Evolutionary conservation across 2,797 vertebrate species (phyloP), one percentile per base, ranked within the genome.

Genomic region (Lagodon rhomboides): DNA sequence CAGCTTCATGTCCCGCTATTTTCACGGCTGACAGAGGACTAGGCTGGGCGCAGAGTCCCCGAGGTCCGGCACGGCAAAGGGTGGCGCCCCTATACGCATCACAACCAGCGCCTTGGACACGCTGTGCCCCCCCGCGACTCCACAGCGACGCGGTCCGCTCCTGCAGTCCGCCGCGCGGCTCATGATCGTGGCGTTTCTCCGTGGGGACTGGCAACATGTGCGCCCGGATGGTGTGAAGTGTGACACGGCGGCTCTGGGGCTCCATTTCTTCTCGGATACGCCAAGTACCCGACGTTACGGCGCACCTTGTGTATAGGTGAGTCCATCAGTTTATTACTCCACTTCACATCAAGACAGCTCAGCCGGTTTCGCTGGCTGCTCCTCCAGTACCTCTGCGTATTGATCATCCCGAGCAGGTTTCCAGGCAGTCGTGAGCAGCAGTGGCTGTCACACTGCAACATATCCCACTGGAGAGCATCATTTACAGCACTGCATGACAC

Each of bases 271-370:
- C 85, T 91, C 84, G 89, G 91, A 93, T 87, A 89, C 90, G 88
- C 56, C 62, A 64, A 87, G 89, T 86, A 89, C 90, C 89, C 85
- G 90, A 92, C 89, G 81, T 74, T 85, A 83, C 92, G 79, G 74
- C 85, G 86, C 89, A 89, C 87, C 91, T 88, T 88, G 84, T 84
- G 61, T 77, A 56, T 88, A 91, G 93, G 94, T 95, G 73, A 91
- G 92, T 81, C 2, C 77, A 72, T 70, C 75, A 59, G 53, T 83
- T 80, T 61, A 51, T 73, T 17, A 20, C 46, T 66, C 3, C 6
- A 50, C 73, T 79, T 73, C 1, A 46, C 22, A 47, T n/a, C 51
- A 41, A 44, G 62, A 66, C 73, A 56, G 44, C 43, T 75, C 25
- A 8, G 5, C n/a, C 62, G 72, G 27, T 47, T 62, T 54, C 23